Conservation (phyloP, 2,113 vertebrate species). For the Pachypanchax playfairii region DNA sequence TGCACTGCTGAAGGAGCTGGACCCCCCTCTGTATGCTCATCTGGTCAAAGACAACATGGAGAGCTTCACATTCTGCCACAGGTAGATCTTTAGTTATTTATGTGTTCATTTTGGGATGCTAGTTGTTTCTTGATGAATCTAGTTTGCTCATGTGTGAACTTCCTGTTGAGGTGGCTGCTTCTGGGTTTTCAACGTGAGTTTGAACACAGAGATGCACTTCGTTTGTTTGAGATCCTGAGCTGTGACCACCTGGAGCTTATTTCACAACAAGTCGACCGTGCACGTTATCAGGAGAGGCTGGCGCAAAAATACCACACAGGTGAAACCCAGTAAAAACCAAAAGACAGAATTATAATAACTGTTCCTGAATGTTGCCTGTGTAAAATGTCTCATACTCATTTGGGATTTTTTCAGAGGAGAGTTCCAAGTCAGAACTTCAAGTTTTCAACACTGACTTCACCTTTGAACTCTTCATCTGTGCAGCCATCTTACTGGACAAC, state of each 20-base stretch:
- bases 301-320: conserved; percentile 64
- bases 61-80: conserved; percentile 82
- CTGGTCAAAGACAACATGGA: conserved; percentile 78
- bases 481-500: conserved; percentile 80
- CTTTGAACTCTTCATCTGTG: conserved; percentile 85
- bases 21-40: conserved; percentile 76
- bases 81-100: conserved; percentile 50
- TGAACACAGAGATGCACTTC: conserved; percentile 81
- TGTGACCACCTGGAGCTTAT: conserved; percentile 82
- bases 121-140: background rate
- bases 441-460: conserved; percentile 81
- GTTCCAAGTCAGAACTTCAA: conserved; percentile 50
- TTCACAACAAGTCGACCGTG: conserved; percentile 78
- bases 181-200: conserved; percentile 85
- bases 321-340: conserved; percentile 40
- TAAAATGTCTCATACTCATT: background rate
- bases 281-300: conserved; percentile 76
- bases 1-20: conserved; percentile 79
- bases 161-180: conserved; percentile 79
- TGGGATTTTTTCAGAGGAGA: conserved; percentile 59
- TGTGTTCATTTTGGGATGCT: background rate
- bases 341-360: too few relatives aligned
- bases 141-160: background rate
- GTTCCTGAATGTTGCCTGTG: background rate
- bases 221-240: conserved; percentile 84